Conservation (phyloP, 2,888 invertebrate species). For the Sinodicranocentrus sp. region DNA sequence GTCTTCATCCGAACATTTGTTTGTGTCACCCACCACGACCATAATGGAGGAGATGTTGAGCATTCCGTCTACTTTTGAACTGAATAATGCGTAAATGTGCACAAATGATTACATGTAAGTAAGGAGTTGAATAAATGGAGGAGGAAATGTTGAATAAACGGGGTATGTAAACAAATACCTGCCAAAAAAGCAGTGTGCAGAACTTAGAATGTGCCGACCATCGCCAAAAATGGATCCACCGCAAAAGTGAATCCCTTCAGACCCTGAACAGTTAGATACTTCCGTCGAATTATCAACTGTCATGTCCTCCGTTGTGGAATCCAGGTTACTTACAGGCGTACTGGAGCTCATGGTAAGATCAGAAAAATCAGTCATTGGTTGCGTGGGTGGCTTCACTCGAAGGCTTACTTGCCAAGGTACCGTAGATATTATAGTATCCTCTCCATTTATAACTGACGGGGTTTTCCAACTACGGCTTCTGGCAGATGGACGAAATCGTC, state of each 20-base stretch:
- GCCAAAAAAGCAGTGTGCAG: conserved; percentile 74
- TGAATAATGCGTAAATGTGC: too few relatives aligned
- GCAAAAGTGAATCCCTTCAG: conserved; percentile 73
- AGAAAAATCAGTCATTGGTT: not conserved
- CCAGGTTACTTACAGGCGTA: conserved; percentile 7
- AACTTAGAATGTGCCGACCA: conserved; percentile 63
- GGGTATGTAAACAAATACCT: conserved; percentile 48
- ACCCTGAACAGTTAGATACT: conserved; percentile 60
- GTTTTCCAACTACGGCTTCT: too few relatives aligned
- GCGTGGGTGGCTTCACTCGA: conserved; percentile 44
- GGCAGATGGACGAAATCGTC: too few relatives aligned
- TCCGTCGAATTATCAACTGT: conserved; percentile 33
- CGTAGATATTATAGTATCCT: conserved; percentile 64
- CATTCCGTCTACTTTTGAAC: conserved; percentile 70
- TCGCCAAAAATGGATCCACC: conserved; percentile 70
- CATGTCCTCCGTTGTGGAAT: conserved; percentile 25
- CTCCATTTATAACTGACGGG: conserved; percentile 72
- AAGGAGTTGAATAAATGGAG: too few relatives aligned
- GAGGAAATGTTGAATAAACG: too few relatives aligned
- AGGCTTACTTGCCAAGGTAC: conserved; percentile 75
- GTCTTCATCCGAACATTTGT: conserved; percentile 68
- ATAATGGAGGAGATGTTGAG: conserved; percentile 55
- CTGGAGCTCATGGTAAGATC: not conserved
- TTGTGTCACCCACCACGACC: conserved; percentile 73
- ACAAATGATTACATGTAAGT: too few relatives aligned